Evolutionary conservation across 2,797 vertebrate species (phyloP).

Genomic region (Galaxias olidus): DNA sequence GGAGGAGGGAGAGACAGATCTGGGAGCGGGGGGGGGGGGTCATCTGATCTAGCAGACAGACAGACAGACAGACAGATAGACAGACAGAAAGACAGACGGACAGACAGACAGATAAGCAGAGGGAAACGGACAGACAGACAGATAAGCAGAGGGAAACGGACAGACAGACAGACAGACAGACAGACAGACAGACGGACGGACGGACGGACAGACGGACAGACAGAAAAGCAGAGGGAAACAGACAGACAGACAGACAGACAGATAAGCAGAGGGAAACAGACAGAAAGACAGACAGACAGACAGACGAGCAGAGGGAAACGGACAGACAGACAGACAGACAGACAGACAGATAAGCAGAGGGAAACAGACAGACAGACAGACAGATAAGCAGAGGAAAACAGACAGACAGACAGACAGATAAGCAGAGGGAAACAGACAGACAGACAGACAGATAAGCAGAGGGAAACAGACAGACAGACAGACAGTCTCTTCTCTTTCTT

Average conservation of each 20-base stretch:
- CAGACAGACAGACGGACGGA: conserved; percentile 18
- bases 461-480: conserved; percentile 21
- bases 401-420: too few relatives aligned
- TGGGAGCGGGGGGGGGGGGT: neutral
- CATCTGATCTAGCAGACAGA: conserved; percentile 35
- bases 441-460: conserved; percentile 20
- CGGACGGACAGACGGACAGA: conserved; percentile 8
- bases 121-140: too few relatives aligned
- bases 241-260: conserved; percentile 26
- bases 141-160: too few relatives aligned
- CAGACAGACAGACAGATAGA: conserved; percentile 20
- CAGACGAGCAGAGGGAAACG: too few relatives aligned
- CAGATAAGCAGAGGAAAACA: too few relatives aligned
- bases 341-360: too few relatives aligned
- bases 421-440: neutral
- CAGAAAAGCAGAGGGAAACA: conserved; percentile 17
- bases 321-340: too few relatives aligned
- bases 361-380: too few relatives aligned
- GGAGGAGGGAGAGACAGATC: conserved; percentile 25
- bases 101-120: conserved; percentile 20
- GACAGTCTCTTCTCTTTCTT: conserved; percentile 26
- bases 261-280: conserved; percentile 15
- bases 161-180: too few relatives aligned
- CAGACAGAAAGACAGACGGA: neutral
- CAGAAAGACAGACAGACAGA: too few relatives aligned